A percentile compares a stretch with the other conserved stretches of the same genome.
phyloP scores from a whole-genome alignment of 1,140 invertebrate species.

The Drosophila arizonae region DNA sequence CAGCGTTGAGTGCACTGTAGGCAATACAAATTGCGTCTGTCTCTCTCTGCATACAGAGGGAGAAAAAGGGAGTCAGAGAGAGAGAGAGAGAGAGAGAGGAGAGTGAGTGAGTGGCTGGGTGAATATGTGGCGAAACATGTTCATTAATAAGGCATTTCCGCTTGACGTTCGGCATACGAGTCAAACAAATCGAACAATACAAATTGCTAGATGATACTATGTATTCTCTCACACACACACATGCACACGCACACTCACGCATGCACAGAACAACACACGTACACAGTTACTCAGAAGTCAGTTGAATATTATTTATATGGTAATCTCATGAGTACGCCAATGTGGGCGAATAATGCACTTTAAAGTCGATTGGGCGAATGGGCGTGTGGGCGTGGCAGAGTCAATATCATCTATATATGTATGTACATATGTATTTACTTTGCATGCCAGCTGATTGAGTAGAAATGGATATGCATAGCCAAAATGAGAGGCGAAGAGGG shows the following conservation, averaged over 20 bases:
- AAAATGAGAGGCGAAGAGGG: not conserved
- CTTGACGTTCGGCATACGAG: slow-evolving; percentile 30
- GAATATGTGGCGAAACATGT: slow-evolving; percentile 26
- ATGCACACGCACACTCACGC: too few relatives aligned
- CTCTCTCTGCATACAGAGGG: not conserved
- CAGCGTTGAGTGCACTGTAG: not conserved
- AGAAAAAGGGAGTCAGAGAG: not conserved
- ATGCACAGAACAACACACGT: too few relatives aligned
- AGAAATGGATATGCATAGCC: slow-evolving; percentile 18
- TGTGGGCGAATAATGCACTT: too few relatives aligned
- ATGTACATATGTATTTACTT: slow-evolving; percentile 18
- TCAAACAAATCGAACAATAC: slow-evolving; percentile 46
- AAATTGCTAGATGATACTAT: slow-evolving; percentile 24
- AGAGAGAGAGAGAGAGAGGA: not conserved
- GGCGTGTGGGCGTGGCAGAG: too few relatives aligned
- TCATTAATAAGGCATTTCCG: slow-evolving; percentile 51
- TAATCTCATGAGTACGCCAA: too few relatives aligned
- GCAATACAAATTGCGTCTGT: too few relatives aligned
- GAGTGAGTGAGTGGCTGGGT: not conserved
- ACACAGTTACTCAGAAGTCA: too few relatives aligned
- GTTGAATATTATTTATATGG: too few relatives aligned
- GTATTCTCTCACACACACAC: not conserved
- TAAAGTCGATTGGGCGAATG: too few relatives aligned
- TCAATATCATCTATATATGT: not conserved
- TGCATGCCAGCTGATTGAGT: slow-evolving; percentile 23